A percentile compares a stretch with the other conserved stretches of the same genome.
phyloP scores from a whole-genome alignment of 1,140 invertebrate genomes.

The Listronotus oregonensis region DNA sequence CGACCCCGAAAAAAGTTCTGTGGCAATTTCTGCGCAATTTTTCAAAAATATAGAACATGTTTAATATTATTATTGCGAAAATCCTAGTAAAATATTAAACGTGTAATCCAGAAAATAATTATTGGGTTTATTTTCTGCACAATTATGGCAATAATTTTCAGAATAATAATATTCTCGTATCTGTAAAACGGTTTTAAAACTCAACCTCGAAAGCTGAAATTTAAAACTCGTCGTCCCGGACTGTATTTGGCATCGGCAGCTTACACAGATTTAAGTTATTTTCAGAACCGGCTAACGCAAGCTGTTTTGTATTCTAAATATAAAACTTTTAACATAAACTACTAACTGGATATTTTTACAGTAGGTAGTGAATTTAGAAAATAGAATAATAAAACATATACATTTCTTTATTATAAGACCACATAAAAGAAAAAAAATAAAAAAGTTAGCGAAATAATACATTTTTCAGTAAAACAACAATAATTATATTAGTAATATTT shows the following conservation, averaged over 20 bases:
- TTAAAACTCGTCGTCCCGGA: constrained; percentile 37
- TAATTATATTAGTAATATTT: no score
- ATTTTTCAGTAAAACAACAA: no score
- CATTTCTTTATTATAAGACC: not conserved
- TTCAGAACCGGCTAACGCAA: constrained; percentile 38
- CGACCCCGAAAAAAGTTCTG: no score
- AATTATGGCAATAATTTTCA: no score
- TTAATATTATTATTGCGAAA: no score
- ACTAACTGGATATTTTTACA: constrained; percentile 5
- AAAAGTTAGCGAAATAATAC: not conserved
- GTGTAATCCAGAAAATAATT: no score
- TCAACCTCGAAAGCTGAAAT: constrained; percentile 38
- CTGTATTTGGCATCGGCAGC: constrained; percentile 50
- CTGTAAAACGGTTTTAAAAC: no score
- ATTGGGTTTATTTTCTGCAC: no score
- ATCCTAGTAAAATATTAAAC: no score
- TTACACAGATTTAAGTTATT: constrained; percentile 41
- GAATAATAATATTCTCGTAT: no score
- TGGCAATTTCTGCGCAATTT: no score
- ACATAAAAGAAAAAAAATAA: not conserved
- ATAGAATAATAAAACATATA: not conserved
- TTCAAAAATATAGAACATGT: no score
- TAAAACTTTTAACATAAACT: constrained; percentile 39
- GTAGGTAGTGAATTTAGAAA: constrained; percentile 5
- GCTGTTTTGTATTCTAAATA: constrained; percentile 41